Evolutionary conservation across 2,113 vertebrate genomes (phyloP), one percentile per base, ranked within the genome.

Genomic region (Nibea coibor): DNA sequence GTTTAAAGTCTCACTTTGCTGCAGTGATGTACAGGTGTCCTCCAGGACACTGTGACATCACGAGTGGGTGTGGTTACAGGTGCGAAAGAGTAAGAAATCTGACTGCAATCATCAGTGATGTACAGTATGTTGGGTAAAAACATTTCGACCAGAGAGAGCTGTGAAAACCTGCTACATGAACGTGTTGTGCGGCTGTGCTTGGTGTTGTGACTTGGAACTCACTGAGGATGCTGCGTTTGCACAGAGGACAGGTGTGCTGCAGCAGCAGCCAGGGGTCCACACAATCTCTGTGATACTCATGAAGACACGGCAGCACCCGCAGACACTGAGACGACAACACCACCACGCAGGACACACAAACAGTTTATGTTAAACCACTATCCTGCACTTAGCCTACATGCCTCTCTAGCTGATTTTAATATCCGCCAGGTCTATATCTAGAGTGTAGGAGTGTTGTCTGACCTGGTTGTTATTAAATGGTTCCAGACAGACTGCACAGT

Each of bases 181-280:
- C 5, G 63, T 51, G 31, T 45, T 43, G 39, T 39, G 24, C 20
- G 0, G 2, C 7, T 35, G 75, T 39, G 22, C 24, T 3, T 11
- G 42, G 2, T 17, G 9, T 1, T 10, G 53, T 45, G 48, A 5
- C 1, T 35, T 6, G 9, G 9, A 19, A 81, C 96, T 96, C 88
- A 97, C 97, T 90, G 51, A 99, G 92, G 74, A 97, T 94, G 76
- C 96, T 97, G 91, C 93, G 97, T 87, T 99, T 99, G 94, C 98
- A 99, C 61, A 99, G 94, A 0, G 98, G 98, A 78, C 98, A 99
- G 73, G 97, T 98, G 91, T 98, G 97, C 85, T 96, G 97, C 87
- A 97, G 94, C 72, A 98, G 94, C 50, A 98, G 95, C 98, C 98
- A 99, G 71, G 96, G 97, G 72, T 99, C 98, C 81, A 99, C 96